Evolutionary conservation across 2,797 vertebrate genomes (phyloP).

Genomic region (Melanotaenia trifasciata): DNA sequence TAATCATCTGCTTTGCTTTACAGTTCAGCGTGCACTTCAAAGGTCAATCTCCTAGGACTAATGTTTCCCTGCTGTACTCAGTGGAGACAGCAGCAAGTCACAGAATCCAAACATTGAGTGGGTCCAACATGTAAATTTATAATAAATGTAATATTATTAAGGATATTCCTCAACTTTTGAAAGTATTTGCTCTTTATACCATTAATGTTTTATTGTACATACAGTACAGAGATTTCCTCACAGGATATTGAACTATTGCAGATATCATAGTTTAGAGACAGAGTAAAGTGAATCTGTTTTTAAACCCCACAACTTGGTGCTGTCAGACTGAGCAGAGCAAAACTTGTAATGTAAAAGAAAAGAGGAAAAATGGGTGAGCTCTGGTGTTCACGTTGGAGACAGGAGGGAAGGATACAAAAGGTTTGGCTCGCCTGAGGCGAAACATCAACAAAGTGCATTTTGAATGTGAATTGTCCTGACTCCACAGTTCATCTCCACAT

Average conservation of each 20-base stretch:
- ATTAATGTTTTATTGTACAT: constrained; percentile 2
- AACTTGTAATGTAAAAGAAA: constrained; percentile 56
- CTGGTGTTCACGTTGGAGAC: constrained; percentile 27
- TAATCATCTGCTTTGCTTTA: constrained; percentile 74
- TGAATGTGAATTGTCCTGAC: constrained; percentile 53
- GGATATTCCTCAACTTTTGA: background rate
- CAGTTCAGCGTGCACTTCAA: constrained; percentile 72
- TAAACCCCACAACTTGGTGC: constrained; percentile 41
- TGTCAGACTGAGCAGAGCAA: constrained; percentile 41
- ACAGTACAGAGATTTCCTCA: background rate
- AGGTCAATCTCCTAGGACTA: constrained; percentile 72
- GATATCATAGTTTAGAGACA: constrained; percentile 26
- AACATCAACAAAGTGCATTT: constrained; percentile 50
- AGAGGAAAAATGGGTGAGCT: constrained; percentile 25
- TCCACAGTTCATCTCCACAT: constrained; percentile 33
- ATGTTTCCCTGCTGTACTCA: constrained; percentile 50
- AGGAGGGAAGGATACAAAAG: constrained; percentile 10
- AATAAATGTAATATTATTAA: background rate
- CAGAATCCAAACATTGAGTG: constrained; percentile 22
- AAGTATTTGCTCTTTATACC: constrained; percentile 5
- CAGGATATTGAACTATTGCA: constrained; percentile 17
- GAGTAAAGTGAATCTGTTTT: constrained; percentile 28
- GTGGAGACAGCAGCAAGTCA: constrained; percentile 42
- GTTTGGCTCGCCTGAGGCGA: constrained; percentile 51
- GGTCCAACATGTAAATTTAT: constrained; percentile 14